Evolutionary conservation across 2,113 vertebrate genomes (phyloP).

Genomic region (Equus quagga): DNA sequence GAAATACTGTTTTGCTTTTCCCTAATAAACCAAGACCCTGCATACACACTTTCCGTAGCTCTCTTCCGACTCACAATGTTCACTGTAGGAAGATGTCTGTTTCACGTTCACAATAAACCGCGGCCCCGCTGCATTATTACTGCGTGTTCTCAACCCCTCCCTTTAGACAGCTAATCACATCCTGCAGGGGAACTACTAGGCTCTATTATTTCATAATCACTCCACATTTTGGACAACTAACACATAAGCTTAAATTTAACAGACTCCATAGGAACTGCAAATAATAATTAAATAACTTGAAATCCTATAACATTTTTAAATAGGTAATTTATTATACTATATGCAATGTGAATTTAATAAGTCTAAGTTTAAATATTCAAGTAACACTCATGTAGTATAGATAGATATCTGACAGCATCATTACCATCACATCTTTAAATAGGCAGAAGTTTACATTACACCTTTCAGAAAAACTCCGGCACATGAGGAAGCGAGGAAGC

Average conservation of each 20-base stretch:
- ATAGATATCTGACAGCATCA: background rate
- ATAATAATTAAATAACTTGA: fast-evolving
- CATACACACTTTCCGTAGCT: fast-evolving
- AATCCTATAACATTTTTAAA: background rate
- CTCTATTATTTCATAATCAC: background rate
- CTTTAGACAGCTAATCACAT: background rate
- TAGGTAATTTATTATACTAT: background rate
- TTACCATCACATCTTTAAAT: background rate
- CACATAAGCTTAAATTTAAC: fast-evolving
- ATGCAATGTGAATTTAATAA: background rate
- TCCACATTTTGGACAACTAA: fast-evolving
- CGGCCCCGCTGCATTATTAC: fast-evolving
- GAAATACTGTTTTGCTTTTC: fast-evolving
- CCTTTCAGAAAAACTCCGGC: background rate
- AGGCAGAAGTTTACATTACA: background rate
- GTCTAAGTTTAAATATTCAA: background rate
- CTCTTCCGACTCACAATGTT: no score
- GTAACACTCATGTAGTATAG: background rate
- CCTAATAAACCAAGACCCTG: fast-evolving
- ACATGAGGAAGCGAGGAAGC: background rate
- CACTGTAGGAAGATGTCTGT: background rate
- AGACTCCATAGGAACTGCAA: fast-evolving
- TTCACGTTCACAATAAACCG: fast-evolving
- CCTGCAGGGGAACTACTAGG: no score
- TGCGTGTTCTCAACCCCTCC: fast-evolving